A percentile compares a stretch with the other conserved stretches of the same genome.
Evolutionary conservation across 2,113 vertebrate species (phyloP).

Genomic region (Microcebus tavaratra): DNA sequence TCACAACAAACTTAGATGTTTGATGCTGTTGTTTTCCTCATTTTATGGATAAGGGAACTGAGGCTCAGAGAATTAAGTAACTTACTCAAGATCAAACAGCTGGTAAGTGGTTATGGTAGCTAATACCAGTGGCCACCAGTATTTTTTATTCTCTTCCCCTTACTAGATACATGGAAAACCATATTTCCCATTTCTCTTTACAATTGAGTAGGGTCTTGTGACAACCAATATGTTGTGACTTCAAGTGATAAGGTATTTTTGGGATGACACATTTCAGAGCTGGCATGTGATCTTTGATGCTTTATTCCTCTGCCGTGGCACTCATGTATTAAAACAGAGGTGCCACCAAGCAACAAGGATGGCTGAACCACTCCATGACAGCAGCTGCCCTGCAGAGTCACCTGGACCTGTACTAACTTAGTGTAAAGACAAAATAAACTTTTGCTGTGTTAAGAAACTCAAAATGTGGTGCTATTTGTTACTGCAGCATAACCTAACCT

Average conservation of each 20-base stretch:
- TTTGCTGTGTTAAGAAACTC: background rate
- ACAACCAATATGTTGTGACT: background rate
- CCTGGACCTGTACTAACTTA: background rate
- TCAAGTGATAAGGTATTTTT: background rate
- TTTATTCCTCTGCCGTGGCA: background rate
- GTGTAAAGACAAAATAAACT: background rate
- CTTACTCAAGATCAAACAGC: background rate
- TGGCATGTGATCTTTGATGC: background rate
- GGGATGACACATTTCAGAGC: background rate
- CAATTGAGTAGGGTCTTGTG: background rate
- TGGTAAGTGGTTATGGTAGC: background rate
- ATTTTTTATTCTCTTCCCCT: background rate
- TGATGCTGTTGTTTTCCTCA: background rate
- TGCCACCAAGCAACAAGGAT: background rate
- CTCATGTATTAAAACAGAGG: background rate
- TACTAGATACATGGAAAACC: background rate
- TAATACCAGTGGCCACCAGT: background rate
- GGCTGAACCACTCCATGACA: background rate
- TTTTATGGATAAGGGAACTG: conserved; percentile 15
- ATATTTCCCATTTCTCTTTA: background rate
- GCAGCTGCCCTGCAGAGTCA: background rate
- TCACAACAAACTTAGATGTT: background rate
- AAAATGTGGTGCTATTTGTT: background rate
- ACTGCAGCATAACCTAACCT: background rate
- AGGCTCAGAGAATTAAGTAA: background rate